Evolutionary conservation across 2,797 vertebrate genomes (phyloP).

Genomic region (Ctenopoma multispine): DNA sequence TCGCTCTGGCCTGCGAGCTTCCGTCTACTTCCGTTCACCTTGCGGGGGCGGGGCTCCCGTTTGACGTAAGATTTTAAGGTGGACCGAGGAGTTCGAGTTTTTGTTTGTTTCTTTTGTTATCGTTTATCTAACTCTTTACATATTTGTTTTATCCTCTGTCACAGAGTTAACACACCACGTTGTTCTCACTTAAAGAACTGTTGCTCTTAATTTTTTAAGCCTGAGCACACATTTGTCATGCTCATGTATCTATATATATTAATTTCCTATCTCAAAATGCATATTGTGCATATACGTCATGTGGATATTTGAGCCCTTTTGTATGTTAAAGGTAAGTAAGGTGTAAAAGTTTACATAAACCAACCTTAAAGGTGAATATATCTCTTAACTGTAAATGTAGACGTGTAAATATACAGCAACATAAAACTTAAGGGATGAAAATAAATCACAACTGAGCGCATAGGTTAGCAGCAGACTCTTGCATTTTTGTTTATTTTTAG

Average conservation of each 20-base stretch:
- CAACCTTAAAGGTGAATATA: not conserved
- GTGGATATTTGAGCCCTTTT: not conserved
- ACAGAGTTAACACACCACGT: not conserved
- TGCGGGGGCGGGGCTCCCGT: conserved; percentile 16
- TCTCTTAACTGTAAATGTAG: not conserved
- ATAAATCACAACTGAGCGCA: conserved; percentile 55
- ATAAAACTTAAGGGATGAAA: conserved; percentile 14
- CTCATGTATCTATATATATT: not conserved
- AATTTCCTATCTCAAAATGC: not conserved
- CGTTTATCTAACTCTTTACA: not conserved
- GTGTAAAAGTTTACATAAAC: not conserved
- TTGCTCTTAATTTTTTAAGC: not conserved
- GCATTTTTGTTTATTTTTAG: conserved; percentile 69
- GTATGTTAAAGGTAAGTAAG: not conserved
- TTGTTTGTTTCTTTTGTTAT: not conserved
- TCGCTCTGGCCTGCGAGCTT: conserved; percentile 45
- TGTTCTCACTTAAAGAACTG: too few relatives aligned
- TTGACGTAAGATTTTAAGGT: conserved; percentile 55
- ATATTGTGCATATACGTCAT: not conserved
- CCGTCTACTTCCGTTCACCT: conserved; percentile 63
- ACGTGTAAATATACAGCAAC: not conserved
- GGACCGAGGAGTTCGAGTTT: not conserved
- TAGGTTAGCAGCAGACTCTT: conserved; percentile 69
- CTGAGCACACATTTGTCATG: not conserved
- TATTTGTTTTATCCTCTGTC: not conserved